Conservation (phyloP, 1,140 invertebrate species). For the Popillia japonica region DNA sequence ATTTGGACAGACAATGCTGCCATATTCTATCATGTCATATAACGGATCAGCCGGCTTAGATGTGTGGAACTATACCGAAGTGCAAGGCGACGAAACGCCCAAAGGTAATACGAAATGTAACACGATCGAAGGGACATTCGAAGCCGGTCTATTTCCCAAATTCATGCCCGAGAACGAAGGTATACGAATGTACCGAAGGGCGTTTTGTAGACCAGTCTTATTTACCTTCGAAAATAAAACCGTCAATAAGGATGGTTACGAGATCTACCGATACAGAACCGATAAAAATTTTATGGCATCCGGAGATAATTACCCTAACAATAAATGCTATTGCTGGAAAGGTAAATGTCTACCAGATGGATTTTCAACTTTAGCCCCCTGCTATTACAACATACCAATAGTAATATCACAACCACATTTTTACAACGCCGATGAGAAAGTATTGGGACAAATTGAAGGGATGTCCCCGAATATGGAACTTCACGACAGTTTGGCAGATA, state of each 20-base stretch:
- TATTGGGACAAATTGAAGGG: conserved; percentile 73
- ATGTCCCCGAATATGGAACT: conserved; percentile 67
- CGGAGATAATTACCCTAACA: conserved; percentile 66
- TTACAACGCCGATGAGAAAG: conserved; percentile 69
- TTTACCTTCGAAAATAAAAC: conserved; percentile 63
- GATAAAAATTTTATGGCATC: conserved; percentile 66
- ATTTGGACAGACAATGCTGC: conserved; percentile 47
- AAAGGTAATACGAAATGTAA: conserved; percentile 65
- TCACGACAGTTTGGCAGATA: conserved; percentile 63
- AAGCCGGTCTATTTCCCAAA: conserved; percentile 69
- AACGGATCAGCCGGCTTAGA: conserved; percentile 68
- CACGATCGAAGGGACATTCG: conserved; percentile 66
- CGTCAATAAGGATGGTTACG: conserved; percentile 57
- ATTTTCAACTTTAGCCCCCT: conserved; percentile 72
- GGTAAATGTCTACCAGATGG: conserved; percentile 68
- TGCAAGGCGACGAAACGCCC: conserved; percentile 46
- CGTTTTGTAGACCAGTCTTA: conserved; percentile 72
- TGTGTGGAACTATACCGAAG: conserved; percentile 67
- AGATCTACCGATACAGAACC: conserved; percentile 63
- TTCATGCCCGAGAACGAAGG: conserved; percentile 64
- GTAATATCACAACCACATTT: conserved; percentile 84
- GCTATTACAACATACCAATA: conserved; percentile 78
- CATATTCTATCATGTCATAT: conserved; percentile 65
- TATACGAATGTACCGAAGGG: conserved; percentile 70
- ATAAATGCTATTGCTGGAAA: conserved; percentile 69